Evolutionary conservation across 2,888 invertebrate genomes (phyloP), one percentile per base, ranked within the genome.

Genomic region (Eulithis prunata): DNA sequence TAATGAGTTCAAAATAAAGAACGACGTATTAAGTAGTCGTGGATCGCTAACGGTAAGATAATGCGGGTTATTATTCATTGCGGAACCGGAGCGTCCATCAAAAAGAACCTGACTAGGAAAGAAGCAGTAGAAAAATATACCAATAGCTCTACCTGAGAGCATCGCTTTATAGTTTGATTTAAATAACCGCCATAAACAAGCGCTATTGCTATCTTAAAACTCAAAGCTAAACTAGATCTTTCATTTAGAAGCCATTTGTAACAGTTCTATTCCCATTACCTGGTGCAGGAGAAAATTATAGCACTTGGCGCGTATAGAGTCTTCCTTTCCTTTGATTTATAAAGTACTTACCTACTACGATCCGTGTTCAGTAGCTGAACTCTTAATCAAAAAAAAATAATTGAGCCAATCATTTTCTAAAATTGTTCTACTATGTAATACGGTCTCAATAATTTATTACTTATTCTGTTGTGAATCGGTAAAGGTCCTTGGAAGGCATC

Each of bases 21-120:
- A 74, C 71, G 67, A 71, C 73, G 71, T 51, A 70, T 54, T 45
- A 56, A 45, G 36, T 32, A 65, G 67, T 70, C 75, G 74, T 77
- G 76, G 74, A 74, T 75, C 62, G 70, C 66, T 80, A 84, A 82
- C 82, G 80, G 82, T 80, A 80, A 73, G 68, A 71, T 81, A 80
- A 83, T 82, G 75, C 69, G 71, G 72, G 79, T 78, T 76, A 76
- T 81, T 79, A 79, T 74, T 79, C 75, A 70, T 73, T 60, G 63
- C 69, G 72, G 77, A 82, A 79, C 74, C 78, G 71, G 78, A 77
- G 75, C 78, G 71, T 69, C 75, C 59, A 77, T 79, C 71, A 75
- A 77, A 77, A 73, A 65, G 65, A 75, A 77, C 74, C 43, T 14
- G 36, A 28, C 43, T 52, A 59, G 43, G 28, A 32, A 13, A 52